Base-by-base conservation (phyloP, 2,888 invertebrate genomes). In the Calameuta pallipes region DNA sequence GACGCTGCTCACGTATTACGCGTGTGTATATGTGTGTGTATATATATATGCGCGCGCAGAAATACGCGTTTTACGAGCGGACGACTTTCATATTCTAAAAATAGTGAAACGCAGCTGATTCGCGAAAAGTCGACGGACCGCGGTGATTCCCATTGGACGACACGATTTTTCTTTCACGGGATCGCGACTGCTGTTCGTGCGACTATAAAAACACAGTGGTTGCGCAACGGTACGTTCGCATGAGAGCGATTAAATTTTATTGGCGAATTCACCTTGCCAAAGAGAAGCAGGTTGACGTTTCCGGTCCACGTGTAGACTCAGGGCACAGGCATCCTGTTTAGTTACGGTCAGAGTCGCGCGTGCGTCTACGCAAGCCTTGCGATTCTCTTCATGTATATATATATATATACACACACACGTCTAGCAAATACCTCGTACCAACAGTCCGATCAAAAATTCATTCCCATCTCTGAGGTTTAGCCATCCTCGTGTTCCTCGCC, bases 1-100 rank as follows among this genome's bases (percentile, higher is more conserved):
- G 56, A 23, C 56, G 6, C 6, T 1, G 23, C 6, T 15, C 41
- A 1, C 6, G 15, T 9, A 23, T 56, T 23, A 6, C 9, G 56
- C 4, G 3, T 4, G 33, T 33, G 3, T 4, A 33, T 33, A 0
- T 33, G 4, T 3, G 1, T 31, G 1, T 31, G 31, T 31, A 31
- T 31, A 31, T 31, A 31, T 31, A 31, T 31, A 31, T 31, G 31
- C 31, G 31, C 41, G 23, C 13, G 13, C 12, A 37, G 13, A 4
- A 41, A 11, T 36, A 13, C 37, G 37, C 11, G 9, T 80, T 36
- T 36, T 36, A 12, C 82, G 76, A 36, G 12, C 6, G 74, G 76
- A 41, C 79, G 78, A 36, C 85, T 85, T 85, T 85, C 85, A 81
- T 85, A 56, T 75, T 80, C 85, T 84, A 85, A 83, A 85, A 84